These are phyloP conservation scores for Trichopria drosophilae DNA, from an alignment of 2,888 invertebrate species.

Conservation along the genomic window DNA sequence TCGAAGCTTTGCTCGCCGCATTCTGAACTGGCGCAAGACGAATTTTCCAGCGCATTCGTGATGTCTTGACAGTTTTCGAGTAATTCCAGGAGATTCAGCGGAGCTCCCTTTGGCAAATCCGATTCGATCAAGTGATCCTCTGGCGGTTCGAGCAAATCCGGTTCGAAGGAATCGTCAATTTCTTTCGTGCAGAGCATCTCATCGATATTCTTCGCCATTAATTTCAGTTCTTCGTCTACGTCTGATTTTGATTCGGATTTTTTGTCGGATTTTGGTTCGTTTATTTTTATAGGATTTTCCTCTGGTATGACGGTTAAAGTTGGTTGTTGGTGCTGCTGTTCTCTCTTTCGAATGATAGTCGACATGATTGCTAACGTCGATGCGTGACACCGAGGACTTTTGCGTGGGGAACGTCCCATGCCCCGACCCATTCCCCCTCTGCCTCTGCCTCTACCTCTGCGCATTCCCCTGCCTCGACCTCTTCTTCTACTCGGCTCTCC, in stretches of 20 bases:
- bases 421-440: conserved; percentile 32
- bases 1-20: conserved; percentile 51
- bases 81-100: conserved; percentile 50
- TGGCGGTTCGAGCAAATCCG: conserved; percentile 34
- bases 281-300: conserved; percentile 23
- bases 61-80: conserved; percentile 52
- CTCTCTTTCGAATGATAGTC: conserved; percentile 54
- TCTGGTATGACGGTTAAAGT: conserved; percentile 37
- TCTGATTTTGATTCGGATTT: conserved; percentile 44
- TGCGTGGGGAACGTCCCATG: conserved; percentile 68
- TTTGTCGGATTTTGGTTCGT: conserved; percentile 30
- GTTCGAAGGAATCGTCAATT: conserved; percentile 60
- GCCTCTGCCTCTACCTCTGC: conserved; percentile 33
- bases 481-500: conserved; percentile 33
- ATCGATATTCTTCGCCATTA: conserved; percentile 58
- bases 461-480: conserved; percentile 36
- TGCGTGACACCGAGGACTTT: conserved; percentile 86
- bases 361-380: conserved; percentile 81
- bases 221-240: conserved; percentile 48
- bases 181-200: conserved; percentile 59
- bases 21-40: conserved; percentile 55
- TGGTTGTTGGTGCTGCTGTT: conserved; percentile 41
- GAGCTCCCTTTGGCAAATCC: conserved; percentile 47
- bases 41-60: conserved; percentile 49
- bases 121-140: conserved; percentile 27